Conservation (phyloP, 1,140 invertebrate genomes). For the Diploscapter pachys region DNA sequence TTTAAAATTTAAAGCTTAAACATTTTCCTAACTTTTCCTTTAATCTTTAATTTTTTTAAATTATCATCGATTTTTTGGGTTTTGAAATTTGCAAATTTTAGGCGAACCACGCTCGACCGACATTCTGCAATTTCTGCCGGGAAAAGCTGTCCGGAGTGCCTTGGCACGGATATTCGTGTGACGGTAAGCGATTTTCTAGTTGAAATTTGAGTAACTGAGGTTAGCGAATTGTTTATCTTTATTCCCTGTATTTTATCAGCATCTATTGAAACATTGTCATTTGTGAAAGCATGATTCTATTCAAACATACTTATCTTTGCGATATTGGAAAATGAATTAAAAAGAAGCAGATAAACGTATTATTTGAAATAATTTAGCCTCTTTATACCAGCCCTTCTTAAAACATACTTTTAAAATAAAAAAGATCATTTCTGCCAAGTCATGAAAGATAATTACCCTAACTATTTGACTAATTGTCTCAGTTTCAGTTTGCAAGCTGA, state of each 20-base stretch:
- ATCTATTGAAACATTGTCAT: slow-evolving; percentile 14
- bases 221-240: slow-evolving; percentile 1
- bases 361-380: background rate
- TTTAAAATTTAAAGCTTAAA: background rate
- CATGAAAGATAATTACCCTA: background rate
- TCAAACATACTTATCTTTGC: background rate
- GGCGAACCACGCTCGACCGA: slow-evolving; percentile 67
- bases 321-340: background rate
- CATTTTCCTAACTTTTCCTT: no score
- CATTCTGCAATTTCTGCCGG: slow-evolving; percentile 90
- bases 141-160: slow-evolving; percentile 87
- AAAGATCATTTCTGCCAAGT: background rate
- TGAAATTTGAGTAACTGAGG: background rate
- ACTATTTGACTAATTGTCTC: background rate
- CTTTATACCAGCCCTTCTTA: background rate
- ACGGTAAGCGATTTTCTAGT: slow-evolving; percentile 62
- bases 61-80: background rate
- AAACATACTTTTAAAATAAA: slow-evolving; percentile 1
- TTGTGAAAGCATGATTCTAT: no score
- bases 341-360: background rate
- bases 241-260: slow-evolving; percentile 1
- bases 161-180: slow-evolving; percentile 87
- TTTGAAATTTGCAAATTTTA: background rate
- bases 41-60: background rate
- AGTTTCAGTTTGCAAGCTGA: slow-evolving; percentile 80